These are phyloP conservation scores for Desmophyllum pertusum DNA, from an alignment of 92 coral and sea anemone genomes.

Conservation along the genomic window DNA sequence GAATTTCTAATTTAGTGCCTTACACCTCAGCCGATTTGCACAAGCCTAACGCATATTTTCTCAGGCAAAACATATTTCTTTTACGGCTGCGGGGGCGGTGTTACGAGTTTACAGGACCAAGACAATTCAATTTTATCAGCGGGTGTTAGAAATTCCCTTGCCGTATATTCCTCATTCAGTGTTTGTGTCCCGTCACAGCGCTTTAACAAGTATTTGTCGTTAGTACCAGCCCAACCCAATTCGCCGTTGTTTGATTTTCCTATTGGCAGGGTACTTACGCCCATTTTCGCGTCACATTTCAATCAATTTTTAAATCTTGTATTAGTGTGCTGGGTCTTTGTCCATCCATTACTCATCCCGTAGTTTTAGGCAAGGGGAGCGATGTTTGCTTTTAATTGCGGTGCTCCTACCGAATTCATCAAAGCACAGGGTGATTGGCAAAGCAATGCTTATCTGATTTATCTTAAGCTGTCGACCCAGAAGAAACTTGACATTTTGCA, in stretches of 20 bases:
- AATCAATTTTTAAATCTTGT: constrained; percentile 41
- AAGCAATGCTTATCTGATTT: constrained; percentile 30
- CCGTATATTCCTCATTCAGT: constrained; percentile 34
- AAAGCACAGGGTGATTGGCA: constrained; percentile 25
- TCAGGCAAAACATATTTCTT: constrained; percentile 15
- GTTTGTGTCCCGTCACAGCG: constrained; percentile 54
- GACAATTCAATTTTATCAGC: constrained; percentile 42
- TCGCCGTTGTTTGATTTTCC: not conserved
- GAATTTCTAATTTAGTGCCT: constrained; percentile 46
- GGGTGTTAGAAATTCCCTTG: constrained; percentile 40
- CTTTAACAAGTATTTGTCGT: constrained; percentile 13
- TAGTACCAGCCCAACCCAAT: not conserved
- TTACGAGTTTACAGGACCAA: constrained; percentile 33
- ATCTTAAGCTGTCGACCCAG: constrained; percentile 22
- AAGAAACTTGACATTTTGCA: constrained; percentile 17
- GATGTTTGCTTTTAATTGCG: constrained; percentile 16
- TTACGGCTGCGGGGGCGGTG: constrained; percentile 32
- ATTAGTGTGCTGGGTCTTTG: constrained; percentile 5
- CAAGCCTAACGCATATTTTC: constrained; percentile 12
- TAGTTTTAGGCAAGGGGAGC: constrained; percentile 36
- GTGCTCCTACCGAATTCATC: constrained; percentile 25
- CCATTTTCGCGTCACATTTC: constrained; percentile 26
- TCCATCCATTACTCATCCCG: constrained; percentile 42
- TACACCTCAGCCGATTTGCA: constrained; percentile 6
- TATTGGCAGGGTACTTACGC: not conserved